Evolutionary conservation across 2,797 vertebrate genomes (phyloP), one percentile per base, ranked within the genome.

Genomic region (Pristis pectinata): DNA sequence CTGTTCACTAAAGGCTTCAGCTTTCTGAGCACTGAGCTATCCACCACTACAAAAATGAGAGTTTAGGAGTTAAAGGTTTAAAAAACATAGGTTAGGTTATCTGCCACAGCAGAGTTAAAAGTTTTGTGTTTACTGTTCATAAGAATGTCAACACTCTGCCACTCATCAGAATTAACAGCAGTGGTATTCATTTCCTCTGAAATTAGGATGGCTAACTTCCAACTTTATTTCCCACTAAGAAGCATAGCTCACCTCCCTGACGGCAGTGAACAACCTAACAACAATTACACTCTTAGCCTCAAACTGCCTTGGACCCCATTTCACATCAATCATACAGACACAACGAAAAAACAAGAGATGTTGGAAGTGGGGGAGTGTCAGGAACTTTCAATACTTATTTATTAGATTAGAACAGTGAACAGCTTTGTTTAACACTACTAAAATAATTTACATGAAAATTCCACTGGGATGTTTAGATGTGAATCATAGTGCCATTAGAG

Each of bases 351-450:
- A 72, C 67, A 94, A 56, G 70, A 76, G 44, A 76, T 72, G 64
- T 94, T 44, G 92, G 72, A 74, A 94, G 70, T 93, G 64, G 44
- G n/a, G 61, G 91, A 93, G 64, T 70, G 64, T 94, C 92, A 94
- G 92, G 72, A 70, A 53, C 49, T 76, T 94, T 53, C 70, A 94
- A 94, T 94, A n/a, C 72, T 94, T 74, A 76, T n/a, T 94, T 94
- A 94, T 94, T 70, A 94, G 94, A 94, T 94, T 94, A 94, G 70
- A 94, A 94, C 92, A 94, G 92, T 94, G 92, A 94, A 94, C 92
- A 94, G 92, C 92, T 94, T 94, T 94, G 92, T 94, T 94, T 74
- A 94, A 76, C 92, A 94, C 92, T 30, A 94, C 92, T 56, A 76
- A 76, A 94, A 67, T 74, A 94, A 94, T 74, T 94, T 94, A 94